Base-by-base conservation (phyloP, 2,888 invertebrate species). In the Amaurobius ferox region DNA sequence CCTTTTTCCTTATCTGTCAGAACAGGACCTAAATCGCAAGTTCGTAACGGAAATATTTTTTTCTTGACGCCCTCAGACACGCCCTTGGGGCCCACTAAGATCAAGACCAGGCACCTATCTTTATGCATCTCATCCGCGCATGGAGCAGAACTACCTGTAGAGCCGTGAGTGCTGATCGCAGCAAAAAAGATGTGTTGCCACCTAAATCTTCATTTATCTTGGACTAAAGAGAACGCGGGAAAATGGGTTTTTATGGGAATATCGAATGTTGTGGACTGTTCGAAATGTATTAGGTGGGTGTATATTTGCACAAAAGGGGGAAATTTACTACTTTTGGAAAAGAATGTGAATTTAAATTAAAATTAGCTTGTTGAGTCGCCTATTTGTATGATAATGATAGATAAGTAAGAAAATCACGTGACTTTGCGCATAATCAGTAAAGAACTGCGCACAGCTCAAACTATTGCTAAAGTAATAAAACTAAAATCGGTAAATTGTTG, bases 81-180 rank as follows among this genome's bases (percentile, higher is more conserved):
- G 23, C 55, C 55, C 23, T 55, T 55, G 55, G 55, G 55, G 55
- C 23, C 55, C 55, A 55, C 55, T 55, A 55, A 55, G 55, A 55
- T 55, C 55, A 55, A 23, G 55, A 55, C 23, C 3, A 2, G 1
- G 23, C 23, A 5, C 55, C 23, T 55, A 19, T 23, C 5, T 1
- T 23, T 23, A 55, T 55, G 55, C 23, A 55, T 55, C 23, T 55
- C 23, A 3, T 1, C 5, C 23, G 55, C 55, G 55, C 23, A 19
- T 23, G 55, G 7, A 16, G 2, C n/a, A 3, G 23, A 23, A 23
- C 55, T 55, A 55, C 55, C 55, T 55, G 55, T 55, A 16, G 44
- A 44, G 44, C 16, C 44, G 44, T 2, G 16, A 44, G 23, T n/a
- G 19, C 23, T 3, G 55, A 11, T 5, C 2, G 16, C n/a, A 3